A percentile compares a stretch with the other conserved stretches of the same genome.
These are phyloP conservation scores for Proterorhinus semilunaris DNA, from an alignment of 2,113 vertebrate species.

Conservation along the genomic window DNA sequence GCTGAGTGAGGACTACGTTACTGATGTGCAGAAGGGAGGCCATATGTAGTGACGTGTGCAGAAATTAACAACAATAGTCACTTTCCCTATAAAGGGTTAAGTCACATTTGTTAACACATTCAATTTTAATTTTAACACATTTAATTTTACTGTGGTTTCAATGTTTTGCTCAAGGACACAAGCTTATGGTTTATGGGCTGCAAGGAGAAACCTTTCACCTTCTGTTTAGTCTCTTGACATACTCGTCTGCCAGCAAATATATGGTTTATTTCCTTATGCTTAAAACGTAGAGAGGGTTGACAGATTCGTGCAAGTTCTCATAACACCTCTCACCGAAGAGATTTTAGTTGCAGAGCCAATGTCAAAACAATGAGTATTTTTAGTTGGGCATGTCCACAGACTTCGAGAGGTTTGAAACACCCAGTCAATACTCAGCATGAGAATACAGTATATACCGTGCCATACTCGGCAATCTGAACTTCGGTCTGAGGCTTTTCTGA, in stretches of 20 bases:
- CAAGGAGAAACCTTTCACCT: neutral
- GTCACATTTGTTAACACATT: too few relatives aligned
- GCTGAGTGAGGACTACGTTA: too few relatives aligned
- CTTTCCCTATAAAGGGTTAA: too few relatives aligned
- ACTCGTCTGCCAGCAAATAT: neutral
- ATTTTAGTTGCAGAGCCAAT: neutral
- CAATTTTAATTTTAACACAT: too few relatives aligned
- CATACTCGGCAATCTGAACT: neutral
- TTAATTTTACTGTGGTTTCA: too few relatives aligned
- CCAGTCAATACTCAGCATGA: conserved; percentile 16
- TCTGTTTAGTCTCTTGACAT: conserved; percentile 8
- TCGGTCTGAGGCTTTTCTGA: conserved; percentile 45
- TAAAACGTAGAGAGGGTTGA: neutral
- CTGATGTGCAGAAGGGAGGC: too few relatives aligned
- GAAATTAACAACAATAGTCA: too few relatives aligned
- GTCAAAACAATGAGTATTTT: conserved; percentile 4
- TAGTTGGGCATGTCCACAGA: conserved; percentile 5
- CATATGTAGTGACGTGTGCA: too few relatives aligned
- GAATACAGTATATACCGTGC: conserved; percentile 12
- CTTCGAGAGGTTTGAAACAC: conserved; percentile 21
- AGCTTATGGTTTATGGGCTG: too few relatives aligned
- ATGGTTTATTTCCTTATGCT: neutral
- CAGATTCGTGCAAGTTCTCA: neutral
- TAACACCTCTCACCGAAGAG: neutral
- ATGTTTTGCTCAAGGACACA: neutral